A percentile compares a stretch with the other conserved stretches of the same genome.
Conservation (phyloP, 2,888 invertebrate species). For the Thyatira batis region DNA sequence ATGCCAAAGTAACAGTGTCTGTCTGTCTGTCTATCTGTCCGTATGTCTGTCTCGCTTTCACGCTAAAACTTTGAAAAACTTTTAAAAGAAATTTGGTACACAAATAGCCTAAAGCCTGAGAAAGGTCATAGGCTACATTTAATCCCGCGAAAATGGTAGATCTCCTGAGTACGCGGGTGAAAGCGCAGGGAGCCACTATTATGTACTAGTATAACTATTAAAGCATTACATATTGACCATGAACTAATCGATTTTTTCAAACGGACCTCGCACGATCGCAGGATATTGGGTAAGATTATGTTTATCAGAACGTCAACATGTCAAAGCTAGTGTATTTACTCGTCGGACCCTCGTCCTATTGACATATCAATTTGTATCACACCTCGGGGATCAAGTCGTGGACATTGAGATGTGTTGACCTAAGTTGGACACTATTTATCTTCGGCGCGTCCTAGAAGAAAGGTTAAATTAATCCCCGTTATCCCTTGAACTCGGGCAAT, state of each 20-base stretch:
- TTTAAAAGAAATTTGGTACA: too few relatives aligned
- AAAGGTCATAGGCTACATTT: too few relatives aligned
- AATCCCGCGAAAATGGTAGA: too few relatives aligned
- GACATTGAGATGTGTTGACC: slow-evolving; percentile 10
- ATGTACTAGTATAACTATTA: too few relatives aligned
- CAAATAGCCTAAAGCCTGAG: too few relatives aligned
- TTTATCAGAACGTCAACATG: slow-evolving; percentile 17
- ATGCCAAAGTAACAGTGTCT: too few relatives aligned
- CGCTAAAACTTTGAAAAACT: too few relatives aligned
- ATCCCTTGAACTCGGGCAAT: not conserved
- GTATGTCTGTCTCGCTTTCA: too few relatives aligned
- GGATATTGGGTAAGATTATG: slow-evolving; percentile 23
- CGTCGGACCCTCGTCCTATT: slow-evolving; percentile 25
- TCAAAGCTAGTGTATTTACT: slow-evolving; percentile 9
- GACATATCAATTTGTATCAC: slow-evolving; percentile 34
- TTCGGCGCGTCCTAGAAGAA: not conserved
- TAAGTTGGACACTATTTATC: slow-evolving; percentile 7
- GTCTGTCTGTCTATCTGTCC: too few relatives aligned
- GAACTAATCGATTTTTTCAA: not conserved
- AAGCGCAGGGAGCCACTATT: too few relatives aligned
- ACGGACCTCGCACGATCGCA: slow-evolving; percentile 2
- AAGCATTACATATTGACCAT: not conserved
- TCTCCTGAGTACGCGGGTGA: too few relatives aligned
- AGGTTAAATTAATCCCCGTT: not conserved
- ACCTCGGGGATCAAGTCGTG: slow-evolving; percentile 6